Base-by-base conservation (phyloP, 2,797 vertebrate genomes). In the Spinus pinus region DNA sequence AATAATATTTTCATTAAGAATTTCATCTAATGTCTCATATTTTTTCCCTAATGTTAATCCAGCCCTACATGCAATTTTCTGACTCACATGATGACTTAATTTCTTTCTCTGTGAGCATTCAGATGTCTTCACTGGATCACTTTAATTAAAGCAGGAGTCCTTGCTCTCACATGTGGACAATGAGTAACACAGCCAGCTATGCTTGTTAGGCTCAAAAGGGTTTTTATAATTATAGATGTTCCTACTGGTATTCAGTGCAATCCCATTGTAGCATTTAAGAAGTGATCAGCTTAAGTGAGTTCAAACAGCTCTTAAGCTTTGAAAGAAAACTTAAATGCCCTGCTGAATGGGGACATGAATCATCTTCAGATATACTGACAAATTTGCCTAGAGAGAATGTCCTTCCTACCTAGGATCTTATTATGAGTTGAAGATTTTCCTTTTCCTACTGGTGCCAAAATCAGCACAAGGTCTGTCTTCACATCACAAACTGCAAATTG, bases 111-210 rank as follows among this genome's bases (percentile, higher is more conserved):
- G 31, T 54, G 50, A 91, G 14, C 65, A 54, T 80, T 89, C 79
- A 71, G 61, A 86, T 27, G 28, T 75, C 82, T 94, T 94, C 67
- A 61, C 41, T 94, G 7, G 8, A 81, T 93, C 67, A 71, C 54
- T 81, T 85, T 81, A 85, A 94, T 96, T 95, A 95, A 82, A 92
- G 69, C 79, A 89, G 62, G 54, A 86, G 25, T 65, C 51, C 42
- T 86, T 83, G 44, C 65, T 24, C 39, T 96, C 57, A 78, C 15
- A 86, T 25, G 61, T 33, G 57, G 87, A 73, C 84, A 87, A 44
- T 86, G 67, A 91, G 46, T 58, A 81, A 81, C 53, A 28, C 41
- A 93, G 80, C 30, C 65, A 75, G 87, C 69, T 75, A 31, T 58
- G 42, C 90, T 74, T 78, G 47, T 81, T 89, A 86, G 66, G 35